Conservation (phyloP, 2,797 vertebrate genomes). For the Betta splendens region DNA sequence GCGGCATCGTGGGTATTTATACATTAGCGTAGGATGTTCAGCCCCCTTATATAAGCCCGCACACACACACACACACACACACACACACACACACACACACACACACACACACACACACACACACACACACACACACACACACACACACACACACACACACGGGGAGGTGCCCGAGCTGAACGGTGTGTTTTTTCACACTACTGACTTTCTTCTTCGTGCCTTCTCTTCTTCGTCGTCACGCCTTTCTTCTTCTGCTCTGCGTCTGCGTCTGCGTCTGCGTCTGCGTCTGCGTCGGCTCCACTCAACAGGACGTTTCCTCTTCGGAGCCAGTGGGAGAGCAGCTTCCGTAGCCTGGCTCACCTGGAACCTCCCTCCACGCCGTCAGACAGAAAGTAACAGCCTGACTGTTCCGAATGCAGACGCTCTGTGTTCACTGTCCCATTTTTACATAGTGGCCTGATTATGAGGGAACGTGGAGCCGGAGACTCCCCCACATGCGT, state of each 20-base stretch:
- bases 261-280: constrained; percentile 37
- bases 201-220: constrained; percentile 57
- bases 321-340: constrained; percentile 59
- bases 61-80: constrained; percentile 40
- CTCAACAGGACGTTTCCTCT: constrained; percentile 42
- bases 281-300: constrained; percentile 53
- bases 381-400: no score
- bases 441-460: constrained; percentile 7
- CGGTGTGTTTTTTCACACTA: constrained; percentile 55
- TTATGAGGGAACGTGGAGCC: constrained; percentile 5
- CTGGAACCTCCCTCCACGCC: constrained; percentile 34
- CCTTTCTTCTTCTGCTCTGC: constrained; percentile 25
- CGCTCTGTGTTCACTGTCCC: neutral
- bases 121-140: constrained; percentile 41
- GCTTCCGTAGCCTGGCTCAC: constrained; percentile 58
- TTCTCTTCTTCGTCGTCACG: constrained; percentile 28
- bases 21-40: constrained; percentile 74
- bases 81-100: constrained; percentile 24
- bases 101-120: constrained; percentile 26
- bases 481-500: constrained; percentile 6
- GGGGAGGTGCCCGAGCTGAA: constrained; percentile 58
- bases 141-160: constrained; percentile 20
- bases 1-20: constrained; percentile 77
- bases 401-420: neutral
- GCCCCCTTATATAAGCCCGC: constrained; percentile 77